Conservation (phyloP, 2,797 vertebrate genomes). For the Anguilla megastoma region DNA sequence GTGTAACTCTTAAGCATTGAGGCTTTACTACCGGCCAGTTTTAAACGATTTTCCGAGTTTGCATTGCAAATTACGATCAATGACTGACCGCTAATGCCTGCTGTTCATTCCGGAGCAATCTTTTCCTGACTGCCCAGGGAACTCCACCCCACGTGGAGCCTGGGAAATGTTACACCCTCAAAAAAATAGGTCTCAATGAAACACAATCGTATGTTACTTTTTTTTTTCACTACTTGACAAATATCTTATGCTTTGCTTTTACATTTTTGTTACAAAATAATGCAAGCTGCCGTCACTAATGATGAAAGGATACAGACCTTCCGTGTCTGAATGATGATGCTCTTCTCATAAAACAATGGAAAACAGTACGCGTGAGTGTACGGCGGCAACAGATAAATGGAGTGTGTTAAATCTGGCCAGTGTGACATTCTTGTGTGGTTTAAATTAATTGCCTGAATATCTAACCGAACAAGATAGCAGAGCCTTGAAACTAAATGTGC, state of each 20-base stretch:
- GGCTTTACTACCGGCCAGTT: background rate
- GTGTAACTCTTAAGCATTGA: background rate
- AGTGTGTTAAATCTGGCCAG: background rate
- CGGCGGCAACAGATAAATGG: background rate
- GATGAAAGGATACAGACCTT: background rate
- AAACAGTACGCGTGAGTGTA: background rate
- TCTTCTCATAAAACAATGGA: background rate
- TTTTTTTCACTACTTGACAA: background rate
- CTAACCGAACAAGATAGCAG: constrained; percentile 13
- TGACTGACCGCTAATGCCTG: constrained; percentile 54
- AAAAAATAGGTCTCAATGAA: background rate
- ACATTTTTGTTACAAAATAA: background rate
- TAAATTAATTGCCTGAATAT: constrained; percentile 31
- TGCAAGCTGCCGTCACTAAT: background rate
- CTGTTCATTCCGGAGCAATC: constrained; percentile 41
- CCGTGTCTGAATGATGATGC: background rate
- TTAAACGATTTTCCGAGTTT: background rate
- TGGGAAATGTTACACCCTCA: constrained; percentile 22
- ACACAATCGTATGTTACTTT: background rate
- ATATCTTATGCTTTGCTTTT: background rate
- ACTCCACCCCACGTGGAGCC: constrained; percentile 52
- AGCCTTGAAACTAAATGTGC: constrained; percentile 21
- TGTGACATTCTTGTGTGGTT: background rate
- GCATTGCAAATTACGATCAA: constrained; percentile 48
- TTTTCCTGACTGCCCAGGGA: constrained; percentile 45